These are phyloP conservation scores for Heliothis peltigera DNA, from an alignment of 2,888 invertebrate genomes.

Conservation along the genomic window DNA sequence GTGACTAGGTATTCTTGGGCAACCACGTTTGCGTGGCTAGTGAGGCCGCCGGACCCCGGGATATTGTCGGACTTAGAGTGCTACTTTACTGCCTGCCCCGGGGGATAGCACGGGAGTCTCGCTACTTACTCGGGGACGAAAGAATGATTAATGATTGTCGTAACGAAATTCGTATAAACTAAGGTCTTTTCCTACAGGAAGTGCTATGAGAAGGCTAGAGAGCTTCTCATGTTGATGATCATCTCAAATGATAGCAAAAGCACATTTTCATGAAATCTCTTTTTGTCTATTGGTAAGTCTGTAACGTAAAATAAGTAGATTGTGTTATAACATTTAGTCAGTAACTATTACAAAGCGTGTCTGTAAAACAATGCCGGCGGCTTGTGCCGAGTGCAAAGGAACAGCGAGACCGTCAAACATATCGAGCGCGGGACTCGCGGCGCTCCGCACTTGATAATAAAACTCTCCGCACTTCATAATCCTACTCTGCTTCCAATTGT, in stretches of 20 bases:
- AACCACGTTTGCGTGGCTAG: slow-evolving; percentile 41
- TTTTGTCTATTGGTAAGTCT: background rate
- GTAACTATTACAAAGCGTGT: too few relatives aligned
- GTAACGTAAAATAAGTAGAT: background rate
- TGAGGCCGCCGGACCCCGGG: slow-evolving; percentile 47
- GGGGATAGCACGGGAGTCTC: background rate
- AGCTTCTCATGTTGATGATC: too few relatives aligned
- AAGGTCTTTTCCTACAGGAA: slow-evolving; percentile 13
- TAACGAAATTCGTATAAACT: slow-evolving; percentile 12
- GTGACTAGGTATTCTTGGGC: slow-evolving; percentile 62
- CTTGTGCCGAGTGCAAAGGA: slow-evolving; percentile 12
- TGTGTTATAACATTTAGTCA: background rate
- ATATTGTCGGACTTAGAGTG: slow-evolving; percentile 22
- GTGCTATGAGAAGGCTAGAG: slow-evolving; percentile 2
- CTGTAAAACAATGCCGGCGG: slow-evolving; percentile 24
- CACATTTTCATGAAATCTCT: background rate
- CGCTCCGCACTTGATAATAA: slow-evolving; percentile 64
- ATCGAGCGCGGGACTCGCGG: slow-evolving; percentile 19
- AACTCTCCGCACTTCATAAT: slow-evolving; percentile 73
- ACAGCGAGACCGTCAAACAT: slow-evolving; percentile 31
- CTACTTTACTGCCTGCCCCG: slow-evolving; percentile 12
- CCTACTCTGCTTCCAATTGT: slow-evolving; percentile 76
- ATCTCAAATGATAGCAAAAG: too few relatives aligned
- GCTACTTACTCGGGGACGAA: slow-evolving; percentile 7
- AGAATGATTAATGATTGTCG: slow-evolving; percentile 33